These are phyloP conservation scores for Polyommatus icarus DNA, from an alignment of 2,888 invertebrate genomes.

Conservation along the genomic window DNA sequence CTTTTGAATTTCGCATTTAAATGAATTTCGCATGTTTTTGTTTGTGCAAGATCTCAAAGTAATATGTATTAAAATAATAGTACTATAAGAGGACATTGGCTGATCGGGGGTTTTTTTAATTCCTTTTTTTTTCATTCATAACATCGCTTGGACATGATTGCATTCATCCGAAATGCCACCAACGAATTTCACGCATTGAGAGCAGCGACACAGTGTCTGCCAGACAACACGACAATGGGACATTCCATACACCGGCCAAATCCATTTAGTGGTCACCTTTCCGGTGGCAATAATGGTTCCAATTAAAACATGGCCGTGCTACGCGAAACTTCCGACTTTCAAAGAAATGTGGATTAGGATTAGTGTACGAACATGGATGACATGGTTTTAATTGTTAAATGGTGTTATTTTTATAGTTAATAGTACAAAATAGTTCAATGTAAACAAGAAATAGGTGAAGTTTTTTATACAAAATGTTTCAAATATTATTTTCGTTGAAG, in stretches of 20 bases:
- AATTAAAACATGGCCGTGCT: conserved; percentile 70
- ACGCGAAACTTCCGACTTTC: conserved; percentile 71
- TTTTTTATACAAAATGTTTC: neutral
- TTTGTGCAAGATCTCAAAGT: too few relatives aligned
- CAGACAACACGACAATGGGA: conserved; percentile 34
- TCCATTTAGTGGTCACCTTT: conserved; percentile 75
- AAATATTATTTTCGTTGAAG: too few relatives aligned
- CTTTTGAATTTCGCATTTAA: too few relatives aligned
- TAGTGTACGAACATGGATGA: conserved; percentile 18
- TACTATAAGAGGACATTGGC: too few relatives aligned
- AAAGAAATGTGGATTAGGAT: conserved; percentile 59
- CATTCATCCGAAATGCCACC: conserved; percentile 25
- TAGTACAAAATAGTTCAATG: neutral
- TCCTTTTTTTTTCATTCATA: neutral
- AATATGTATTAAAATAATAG: too few relatives aligned
- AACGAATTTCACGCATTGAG: conserved; percentile 17
- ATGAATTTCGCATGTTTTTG: too few relatives aligned
- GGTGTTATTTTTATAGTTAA: neutral
- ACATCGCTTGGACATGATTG: neutral
- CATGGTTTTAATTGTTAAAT: neutral
- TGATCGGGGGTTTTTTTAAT: too few relatives aligned
- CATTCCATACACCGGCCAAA: conserved; percentile 51
- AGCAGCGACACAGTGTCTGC: conserved; percentile 71
- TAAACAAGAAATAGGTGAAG: neutral
- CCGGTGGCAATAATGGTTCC: conserved; percentile 70